These are phyloP conservation scores for Ellobium chinense DNA, from an alignment of 2,888 invertebrate genomes.

Conservation along the genomic window DNA sequence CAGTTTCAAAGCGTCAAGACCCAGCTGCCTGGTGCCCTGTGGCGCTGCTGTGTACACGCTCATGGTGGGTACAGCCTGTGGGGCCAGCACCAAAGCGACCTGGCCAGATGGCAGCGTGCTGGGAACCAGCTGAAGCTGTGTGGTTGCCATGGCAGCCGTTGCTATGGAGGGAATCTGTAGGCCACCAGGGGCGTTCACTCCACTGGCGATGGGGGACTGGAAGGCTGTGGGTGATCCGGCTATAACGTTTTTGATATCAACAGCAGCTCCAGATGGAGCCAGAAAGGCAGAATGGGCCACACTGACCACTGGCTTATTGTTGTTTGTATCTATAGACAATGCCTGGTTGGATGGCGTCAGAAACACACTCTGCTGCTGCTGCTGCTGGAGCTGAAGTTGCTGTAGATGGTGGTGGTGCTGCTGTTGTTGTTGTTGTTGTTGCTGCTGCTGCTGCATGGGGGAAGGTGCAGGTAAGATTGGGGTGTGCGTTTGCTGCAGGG, in stretches of 20 bases:
- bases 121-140: constrained; percentile 30
- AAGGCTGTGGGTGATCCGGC: constrained; percentile 33
- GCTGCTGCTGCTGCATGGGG: constrained; percentile 11
- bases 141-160: constrained; percentile 7
- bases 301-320: background rate
- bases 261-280: background rate
- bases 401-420: constrained; percentile 26
- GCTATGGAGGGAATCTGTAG: constrained; percentile 28
- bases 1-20: background rate
- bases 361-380: constrained; percentile 5
- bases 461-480: constrained; percentile 34
- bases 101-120: constrained; percentile 35
- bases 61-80: constrained; percentile 14
- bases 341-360: background rate
- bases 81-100: constrained; percentile 26
- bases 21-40: background rate
- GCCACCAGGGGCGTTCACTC: background rate
- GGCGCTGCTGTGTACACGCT: constrained; percentile 3
- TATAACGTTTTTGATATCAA: background rate
- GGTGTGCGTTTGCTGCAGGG: constrained; percentile 28
- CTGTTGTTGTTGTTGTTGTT: constrained; percentile 36
- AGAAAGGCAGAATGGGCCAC: background rate
- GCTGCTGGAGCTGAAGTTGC: constrained; percentile 1
- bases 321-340: constrained; percentile 7
- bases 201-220: constrained; percentile 7